Evolutionary conservation across 2,113 vertebrate genomes (phyloP).

Genomic region (Saccopteryx leptura): DNA sequence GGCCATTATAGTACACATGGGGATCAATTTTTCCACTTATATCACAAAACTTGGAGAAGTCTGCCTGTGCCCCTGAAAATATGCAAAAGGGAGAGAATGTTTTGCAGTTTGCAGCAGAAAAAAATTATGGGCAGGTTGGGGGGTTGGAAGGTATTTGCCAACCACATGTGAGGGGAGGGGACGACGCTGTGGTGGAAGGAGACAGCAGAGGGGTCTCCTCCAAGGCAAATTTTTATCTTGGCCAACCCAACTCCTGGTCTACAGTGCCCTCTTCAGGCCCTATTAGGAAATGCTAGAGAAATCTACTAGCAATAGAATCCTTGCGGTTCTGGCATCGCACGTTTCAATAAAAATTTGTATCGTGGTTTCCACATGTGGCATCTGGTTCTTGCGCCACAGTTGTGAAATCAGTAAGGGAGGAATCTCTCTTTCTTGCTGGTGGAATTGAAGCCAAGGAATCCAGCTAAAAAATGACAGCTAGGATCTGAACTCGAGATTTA

Average conservation of each 20-base stretch:
- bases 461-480: background rate
- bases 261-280: conserved; percentile 72
- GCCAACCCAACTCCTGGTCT: background rate
- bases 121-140: background rate
- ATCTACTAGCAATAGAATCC: background rate
- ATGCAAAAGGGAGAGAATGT: background rate
- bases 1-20: background rate
- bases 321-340: background rate
- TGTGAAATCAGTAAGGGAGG: background rate
- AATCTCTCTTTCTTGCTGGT: background rate
- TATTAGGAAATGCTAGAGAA: conserved; percentile 33
- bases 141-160: background rate
- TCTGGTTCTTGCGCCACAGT: background rate
- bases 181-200: background rate
- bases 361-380: background rate
- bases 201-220: too few species aligned
- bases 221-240: background rate
- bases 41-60: background rate
- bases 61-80: background rate
- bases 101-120: background rate
- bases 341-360: background rate
- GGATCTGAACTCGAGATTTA: background rate
- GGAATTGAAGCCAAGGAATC: background rate
- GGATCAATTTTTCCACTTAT: background rate
- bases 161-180: background rate